A percentile compares a stretch with the other conserved stretches of the same genome.
These are phyloP conservation scores for Drepana arcuata DNA, from an alignment of 1,140 invertebrate genomes.

Conservation along the genomic window DNA sequence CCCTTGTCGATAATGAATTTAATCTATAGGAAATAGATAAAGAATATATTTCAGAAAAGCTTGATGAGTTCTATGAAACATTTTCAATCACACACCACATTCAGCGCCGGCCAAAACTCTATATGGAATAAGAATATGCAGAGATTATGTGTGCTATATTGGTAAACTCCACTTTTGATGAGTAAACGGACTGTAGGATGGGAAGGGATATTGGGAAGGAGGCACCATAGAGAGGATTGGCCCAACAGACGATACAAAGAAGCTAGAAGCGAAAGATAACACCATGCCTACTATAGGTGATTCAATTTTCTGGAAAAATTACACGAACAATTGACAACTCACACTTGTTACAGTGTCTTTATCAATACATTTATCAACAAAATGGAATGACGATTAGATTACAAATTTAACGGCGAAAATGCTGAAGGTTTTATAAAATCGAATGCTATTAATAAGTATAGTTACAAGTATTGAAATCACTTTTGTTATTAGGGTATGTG, in stretches of 20 bases:
- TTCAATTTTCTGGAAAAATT: not conserved
- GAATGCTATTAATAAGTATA: not conserved
- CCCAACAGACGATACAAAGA: constrained; percentile 37
- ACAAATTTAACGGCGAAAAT: too few species aligned
- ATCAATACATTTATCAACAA: not conserved
- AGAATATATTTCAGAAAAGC: too few species aligned
- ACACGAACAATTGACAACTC: not conserved
- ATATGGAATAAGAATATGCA: constrained; percentile 27
- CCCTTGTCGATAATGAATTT: too few species aligned
- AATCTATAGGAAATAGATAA: too few species aligned
- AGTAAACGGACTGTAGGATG: not conserved
- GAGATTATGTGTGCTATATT: not conserved
- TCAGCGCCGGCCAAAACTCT: constrained; percentile 63
- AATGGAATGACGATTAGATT: not conserved
- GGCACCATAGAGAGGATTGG: constrained; percentile 65
- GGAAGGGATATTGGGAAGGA: constrained; percentile 8
- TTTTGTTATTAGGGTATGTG: not conserved
- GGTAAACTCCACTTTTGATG: not conserved
- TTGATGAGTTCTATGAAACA: too few species aligned
- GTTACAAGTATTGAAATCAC: not conserved
- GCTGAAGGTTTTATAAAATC: not conserved
- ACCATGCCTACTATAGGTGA: too few species aligned
- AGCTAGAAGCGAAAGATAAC: constrained; percentile 35
- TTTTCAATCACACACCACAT: too few species aligned
- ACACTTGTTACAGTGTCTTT: not conserved